Evolutionary conservation across 2,797 vertebrate genomes (phyloP), one percentile per base, ranked within the genome.

Genomic region (Hippoglossus hippoglossus): DNA sequence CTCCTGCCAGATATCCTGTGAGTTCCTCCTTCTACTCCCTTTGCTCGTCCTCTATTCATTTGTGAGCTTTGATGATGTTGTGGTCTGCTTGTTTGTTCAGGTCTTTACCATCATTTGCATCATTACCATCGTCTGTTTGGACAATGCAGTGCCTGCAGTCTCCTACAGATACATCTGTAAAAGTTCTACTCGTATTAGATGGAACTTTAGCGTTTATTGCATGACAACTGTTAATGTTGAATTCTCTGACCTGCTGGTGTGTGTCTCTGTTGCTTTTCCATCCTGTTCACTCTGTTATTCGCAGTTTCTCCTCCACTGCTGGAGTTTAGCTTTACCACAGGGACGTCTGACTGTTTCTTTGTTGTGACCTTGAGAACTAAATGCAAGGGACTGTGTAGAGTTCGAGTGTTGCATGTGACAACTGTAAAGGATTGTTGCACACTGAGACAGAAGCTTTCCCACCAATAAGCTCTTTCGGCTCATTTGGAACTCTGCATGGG

Each of bases 1-100:
- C 55, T 88, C 75, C 81, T 86, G 72, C 81, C 81, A 91, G 89
- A 80, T 82, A 83, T 90, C 87, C 89, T 85, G 92, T 92, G 87
- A 93, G 91, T 93, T 84, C 41, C 72, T 87, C 73, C 67, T 85
- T 70, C 80, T 89, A 63, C 57, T 75, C 70, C 76, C 70, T 86
- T 77, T 80, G 60, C 77, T 75, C 4, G 31, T 85, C 51, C 66
- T 73, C 26, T 60, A 36, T 60, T 75, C 52, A 71, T 84, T 36
- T 71, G 50, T 58, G 22, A n/a, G 4, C 10, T 58, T 44, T 63
- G 50, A 53, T 31, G 8, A n/a, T 51, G 39, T 54, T n/a, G 16
- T 44, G 16, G 5, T 69, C 50, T 57, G 62, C 16, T 44, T 36
- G 63, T 67, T 22, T 57, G 47, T 34, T 50, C 46, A 47, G 7